A percentile compares a stretch with the other conserved stretches of the same genome.
phyloP scores from a whole-genome alignment of 2,113 vertebrate genomes.

The Nanorana parkeri region DNA sequence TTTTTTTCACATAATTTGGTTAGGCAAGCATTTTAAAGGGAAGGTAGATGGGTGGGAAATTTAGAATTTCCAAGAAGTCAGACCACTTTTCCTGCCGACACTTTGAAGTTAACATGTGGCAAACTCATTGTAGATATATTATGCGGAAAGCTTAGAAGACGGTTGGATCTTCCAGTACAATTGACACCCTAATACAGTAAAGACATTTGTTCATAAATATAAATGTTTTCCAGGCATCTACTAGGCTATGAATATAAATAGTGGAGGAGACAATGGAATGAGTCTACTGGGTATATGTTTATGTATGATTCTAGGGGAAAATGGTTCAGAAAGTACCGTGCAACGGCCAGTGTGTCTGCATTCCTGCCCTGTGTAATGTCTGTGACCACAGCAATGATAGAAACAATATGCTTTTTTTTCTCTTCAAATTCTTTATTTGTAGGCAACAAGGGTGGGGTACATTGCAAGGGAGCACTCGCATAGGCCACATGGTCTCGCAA shows the following conservation, averaged over 20 bases:
- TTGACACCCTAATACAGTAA: neutral
- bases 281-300: neutral
- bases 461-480: no score
- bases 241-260: neutral
- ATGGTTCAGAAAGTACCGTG: neutral
- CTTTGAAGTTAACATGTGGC: constrained; percentile 33
- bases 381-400: neutral
- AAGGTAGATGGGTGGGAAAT: no score
- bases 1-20: no score
- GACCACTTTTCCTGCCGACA: constrained; percentile 1
- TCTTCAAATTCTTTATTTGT: no score
- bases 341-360: constrained; percentile 26
- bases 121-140: constrained; percentile 13
- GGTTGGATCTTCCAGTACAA: neutral
- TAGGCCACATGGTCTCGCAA: no score
- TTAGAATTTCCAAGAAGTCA: neutral
- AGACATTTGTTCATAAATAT: neutral
- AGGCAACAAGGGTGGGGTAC: no score
- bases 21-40: no score
- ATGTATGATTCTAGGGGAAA: neutral
- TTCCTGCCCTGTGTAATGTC: constrained; percentile 14
- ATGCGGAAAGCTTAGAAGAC: neutral
- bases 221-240: neutral
- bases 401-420: no score
- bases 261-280: neutral